Base-by-base conservation (phyloP, 1,140 invertebrate genomes). In the Vanessa atalanta region DNA sequence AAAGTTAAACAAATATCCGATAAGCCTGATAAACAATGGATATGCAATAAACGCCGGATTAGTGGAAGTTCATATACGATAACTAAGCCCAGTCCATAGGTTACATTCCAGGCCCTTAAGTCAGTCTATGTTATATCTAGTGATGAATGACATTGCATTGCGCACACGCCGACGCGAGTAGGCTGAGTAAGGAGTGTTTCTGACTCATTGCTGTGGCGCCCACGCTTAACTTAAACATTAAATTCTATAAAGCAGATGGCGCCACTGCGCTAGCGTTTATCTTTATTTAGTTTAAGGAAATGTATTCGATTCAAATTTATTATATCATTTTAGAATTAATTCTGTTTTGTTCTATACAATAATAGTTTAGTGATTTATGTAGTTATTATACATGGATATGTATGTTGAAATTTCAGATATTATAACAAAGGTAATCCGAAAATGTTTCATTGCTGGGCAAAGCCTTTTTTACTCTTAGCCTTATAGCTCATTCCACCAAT, bases 151-250 rank as follows among this genome's bases (percentile, higher is more conserved):
- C 71, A 51, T 53, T 71, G 63, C 70, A 79, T 79, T 73, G 74
- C 75, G 78, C 75, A 77, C 79, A 75, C 78, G 78, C 70, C 78
- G 82, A 66, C 70, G 75, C 83, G 79, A 74, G 84, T 80, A 81
- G 78, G 78, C 78, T 78, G 78, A 78, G 79, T 79, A 84, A 85
- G 87, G 86, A 87, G 88, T 86, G 86, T 77, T 80, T 82, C 70
- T 88, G 88, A 88, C 75, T 88, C 87, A 88, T 69, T 73, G 65
- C 60, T 16, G 70, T 75, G 84, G 86, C 88, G 88, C 88, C 88
- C 86, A 89, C 85, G 83, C 82, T 77, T 79, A 70, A 77, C 75
- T 78, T 79, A 73, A 77, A 63, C 77, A 69, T 79, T 73, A 71
- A 76, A 86, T 87, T 84, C 80, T 81, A 80, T 72, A 79, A 80